Base-by-base conservation (phyloP, 1,140 invertebrate genomes). In the Homalodisca vitripennis region DNA sequence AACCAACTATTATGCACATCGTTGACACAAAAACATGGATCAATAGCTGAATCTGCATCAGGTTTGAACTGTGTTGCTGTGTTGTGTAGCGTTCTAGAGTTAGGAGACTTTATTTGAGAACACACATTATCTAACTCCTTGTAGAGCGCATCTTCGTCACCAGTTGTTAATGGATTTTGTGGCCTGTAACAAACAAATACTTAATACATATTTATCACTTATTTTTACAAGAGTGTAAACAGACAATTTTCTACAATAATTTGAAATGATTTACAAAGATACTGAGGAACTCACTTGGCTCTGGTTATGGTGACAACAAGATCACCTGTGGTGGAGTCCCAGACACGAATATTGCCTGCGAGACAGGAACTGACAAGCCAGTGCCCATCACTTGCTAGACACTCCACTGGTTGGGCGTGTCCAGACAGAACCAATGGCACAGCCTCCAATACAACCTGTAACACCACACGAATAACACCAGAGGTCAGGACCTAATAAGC, bases 271-370 rank as follows among this genome's bases (percentile, higher is more conserved):
- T n/a, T n/a, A n/a, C n/a, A n/a, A n/a, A n/a, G n/a, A n/a, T n/a
- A n/a, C n/a, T n/a, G n/a, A n/a, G n/a, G 27, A 22, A 47, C 31
- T 70, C 75, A 89, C 83, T 82, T 81, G 76, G 84, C 84, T 48
- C 93, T 83, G 74, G 91, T 86, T 63, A 95, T 92, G 69, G 86
- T 87, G 1, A 86, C 82, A 13, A 94, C 75, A 68, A 90, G 85
- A 76, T 98, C 94, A 1, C 94, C 94, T 51, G 90, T 93, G 46
- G 86, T 84, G 0, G 90, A 86, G 79, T 98, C 93, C 95, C 95
- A 98, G 6, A 97, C 86, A 74, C 92, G 88, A 32, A 98, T 86
- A 74, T 93, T 89, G n/a, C 95, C 95, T 71, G 91, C 89, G 1
- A 98, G 81, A 79, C 94, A 97, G 12, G 90, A 89, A 74, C 92